phyloP scores from a whole-genome alignment of 1,140 invertebrate genomes.

The Drosophila teissieri region DNA sequence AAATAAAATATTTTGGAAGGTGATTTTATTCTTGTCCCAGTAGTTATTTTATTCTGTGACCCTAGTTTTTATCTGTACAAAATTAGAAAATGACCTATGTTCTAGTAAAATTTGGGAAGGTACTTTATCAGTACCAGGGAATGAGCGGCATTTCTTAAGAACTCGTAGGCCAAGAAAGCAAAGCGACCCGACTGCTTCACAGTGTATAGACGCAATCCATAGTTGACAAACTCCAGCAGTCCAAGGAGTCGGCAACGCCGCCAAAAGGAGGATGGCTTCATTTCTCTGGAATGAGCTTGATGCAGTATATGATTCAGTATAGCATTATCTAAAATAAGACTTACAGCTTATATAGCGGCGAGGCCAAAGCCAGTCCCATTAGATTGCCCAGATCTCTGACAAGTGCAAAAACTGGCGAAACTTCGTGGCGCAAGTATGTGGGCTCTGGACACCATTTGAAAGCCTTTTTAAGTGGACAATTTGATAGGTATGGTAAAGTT shows the following conservation, averaged over 20 bases:
- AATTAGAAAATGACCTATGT: background rate
- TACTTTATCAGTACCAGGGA: constrained; percentile 39
- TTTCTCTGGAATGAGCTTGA: constrained; percentile 5
- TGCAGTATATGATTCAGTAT: background rate
- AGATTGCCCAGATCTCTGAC: constrained; percentile 70
- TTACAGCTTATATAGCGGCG: constrained; percentile 56
- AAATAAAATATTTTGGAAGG: background rate
- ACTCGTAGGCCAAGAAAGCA: constrained; percentile 61
- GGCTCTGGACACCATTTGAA: constrained; percentile 81
- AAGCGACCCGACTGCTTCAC: constrained; percentile 64
- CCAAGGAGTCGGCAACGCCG: constrained; percentile 43
- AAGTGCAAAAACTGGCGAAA: constrained; percentile 63
- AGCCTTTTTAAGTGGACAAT: constrained; percentile 44
- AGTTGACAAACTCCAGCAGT: constrained; percentile 49
- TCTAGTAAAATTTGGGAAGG: constrained; percentile 15
- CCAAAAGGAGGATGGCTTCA: background rate
- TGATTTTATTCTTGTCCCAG: too few relatives aligned
- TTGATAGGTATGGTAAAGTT: too few relatives aligned
- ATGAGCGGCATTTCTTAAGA: constrained; percentile 52
- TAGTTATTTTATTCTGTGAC: background rate
- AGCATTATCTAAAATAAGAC: background rate
- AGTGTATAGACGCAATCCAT: constrained; percentile 36
- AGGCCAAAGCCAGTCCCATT: constrained; percentile 67
- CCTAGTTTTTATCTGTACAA: constrained; percentile 5
- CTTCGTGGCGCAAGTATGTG: constrained; percentile 68